Evolutionary conservation across 2,888 invertebrate species (phyloP), one percentile per base, ranked within the genome.

Genomic region (Ypsolopha sequella): DNA sequence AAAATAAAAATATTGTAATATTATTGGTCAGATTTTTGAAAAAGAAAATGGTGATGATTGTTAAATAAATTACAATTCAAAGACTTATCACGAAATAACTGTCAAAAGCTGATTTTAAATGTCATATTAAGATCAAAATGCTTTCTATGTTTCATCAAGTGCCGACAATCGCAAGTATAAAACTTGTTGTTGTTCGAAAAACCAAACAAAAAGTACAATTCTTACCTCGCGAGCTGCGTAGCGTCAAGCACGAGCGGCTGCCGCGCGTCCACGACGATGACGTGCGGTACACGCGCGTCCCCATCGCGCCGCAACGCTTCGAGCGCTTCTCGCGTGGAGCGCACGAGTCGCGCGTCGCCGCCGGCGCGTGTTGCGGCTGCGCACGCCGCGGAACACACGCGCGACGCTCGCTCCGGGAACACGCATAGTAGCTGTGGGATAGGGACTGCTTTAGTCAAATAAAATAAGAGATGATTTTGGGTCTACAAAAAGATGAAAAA

Each of bases 371-470:
- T 66, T 82, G 89, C 64, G 87, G 91, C 60, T 88, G 82, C 80
- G 64, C 88, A 88, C 38, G 93, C 87, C 4, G 91, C 89, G 38
- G 93, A 91, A 63, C 90, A 90, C 52, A 93, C 92, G 53, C 89
- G 89, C 59, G 90, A 90, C 57, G 91, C 90, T 1, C 89, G 88
- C 72, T 85, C 85, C 67, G 89, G 86, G 70, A 93, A 93, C 55
- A 93, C 92, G 79, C 93, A 87, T 74, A 94, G 80, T 56, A 93
- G 76, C 94, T 94, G 85, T 6, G 63, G 65, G 66, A 54, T 56
- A 59, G 49, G 11, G 44, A 38, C 33, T 33, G 9, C 33, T 9
- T 13, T 44, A 14, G 44, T 44, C 33, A 8, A 35, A 24, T n/a
- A n/a, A n/a, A n/a, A n/a, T n/a, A 24, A 3, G 4, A 24, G 24